phyloP scores from a whole-genome alignment of 2,113 vertebrate species.

The Aldabrachelys gigantea region DNA sequence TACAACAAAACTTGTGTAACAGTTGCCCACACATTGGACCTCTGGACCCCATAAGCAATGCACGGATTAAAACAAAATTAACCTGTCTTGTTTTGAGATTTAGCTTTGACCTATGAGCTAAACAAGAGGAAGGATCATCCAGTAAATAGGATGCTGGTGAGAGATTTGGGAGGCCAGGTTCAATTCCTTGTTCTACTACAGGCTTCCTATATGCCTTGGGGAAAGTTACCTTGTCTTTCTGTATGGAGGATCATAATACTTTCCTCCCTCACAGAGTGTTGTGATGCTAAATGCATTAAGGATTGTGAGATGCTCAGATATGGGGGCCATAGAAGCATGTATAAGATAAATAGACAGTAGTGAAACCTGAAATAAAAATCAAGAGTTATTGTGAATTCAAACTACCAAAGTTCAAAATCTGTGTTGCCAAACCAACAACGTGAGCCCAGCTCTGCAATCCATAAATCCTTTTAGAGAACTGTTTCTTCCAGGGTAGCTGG shows the following conservation, averaged over 20 bases:
- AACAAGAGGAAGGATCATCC: not conserved
- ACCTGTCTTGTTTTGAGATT: not conserved
- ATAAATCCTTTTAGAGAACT: not conserved
- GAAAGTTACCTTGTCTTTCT: not conserved
- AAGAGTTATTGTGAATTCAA: not conserved
- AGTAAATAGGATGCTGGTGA: not conserved
- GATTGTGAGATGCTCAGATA: not conserved
- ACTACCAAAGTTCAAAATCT: not conserved
- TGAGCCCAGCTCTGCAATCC: not conserved
- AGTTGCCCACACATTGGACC: not conserved
- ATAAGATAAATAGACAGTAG: not conserved
- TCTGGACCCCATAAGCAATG: not conserved
- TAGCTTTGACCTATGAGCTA: not conserved
- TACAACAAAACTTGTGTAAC: not conserved
- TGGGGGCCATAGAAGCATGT: not conserved
- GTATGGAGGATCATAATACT: accelerated
- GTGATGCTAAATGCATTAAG: not conserved
- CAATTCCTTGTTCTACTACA: not conserved
- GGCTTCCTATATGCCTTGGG: accelerated
- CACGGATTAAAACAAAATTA: not conserved
- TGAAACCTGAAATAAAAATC: constrained; percentile 8
- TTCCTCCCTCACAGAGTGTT: not conserved
- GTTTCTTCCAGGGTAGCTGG: not conserved
- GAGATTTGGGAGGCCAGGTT: not conserved
- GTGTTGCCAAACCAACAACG: not conserved